These are phyloP conservation scores for Myxocyprinus asiaticus DNA, from an alignment of 2,113 vertebrate genomes.

Conservation along the genomic window DNA sequence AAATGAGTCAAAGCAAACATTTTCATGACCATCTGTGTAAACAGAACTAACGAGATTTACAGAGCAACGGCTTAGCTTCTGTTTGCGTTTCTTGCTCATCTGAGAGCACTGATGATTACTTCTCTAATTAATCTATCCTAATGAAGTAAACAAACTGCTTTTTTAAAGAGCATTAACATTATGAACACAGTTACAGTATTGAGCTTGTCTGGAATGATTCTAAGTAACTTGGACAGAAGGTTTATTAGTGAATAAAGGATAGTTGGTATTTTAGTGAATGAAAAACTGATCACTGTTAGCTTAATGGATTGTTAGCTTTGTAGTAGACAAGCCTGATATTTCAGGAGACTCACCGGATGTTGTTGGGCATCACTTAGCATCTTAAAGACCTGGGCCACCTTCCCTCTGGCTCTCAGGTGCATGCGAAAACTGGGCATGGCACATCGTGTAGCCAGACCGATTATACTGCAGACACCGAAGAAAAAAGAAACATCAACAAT, in stretches of 20 bases:
- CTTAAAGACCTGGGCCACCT: constrained; percentile 98
- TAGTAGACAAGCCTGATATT: neutral
- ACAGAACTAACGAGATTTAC: neutral
- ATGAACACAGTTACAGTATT: constrained; percentile 1
- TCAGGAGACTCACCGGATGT: constrained; percentile 81
- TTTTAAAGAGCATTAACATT: neutral
- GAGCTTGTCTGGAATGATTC: neutral
- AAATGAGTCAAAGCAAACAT: constrained; percentile 15
- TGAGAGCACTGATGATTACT: neutral
- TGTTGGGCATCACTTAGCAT: constrained; percentile 95
- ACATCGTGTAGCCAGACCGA: constrained; percentile 95
- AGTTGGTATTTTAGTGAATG: too few relatives aligned
- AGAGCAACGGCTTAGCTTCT: neutral
- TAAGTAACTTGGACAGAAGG: neutral
- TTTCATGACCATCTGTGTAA: constrained; percentile 14
- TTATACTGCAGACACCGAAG: constrained; percentile 79
- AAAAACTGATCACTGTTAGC: too few relatives aligned
- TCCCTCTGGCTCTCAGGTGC: constrained; percentile 95
- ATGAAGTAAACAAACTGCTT: neutral
- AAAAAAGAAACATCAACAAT: neutral
- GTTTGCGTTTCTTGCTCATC: constrained; percentile 14
- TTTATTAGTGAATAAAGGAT: neutral
- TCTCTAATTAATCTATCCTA: constrained; percentile 16
- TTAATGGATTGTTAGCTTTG: neutral
- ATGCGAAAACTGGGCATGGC: constrained; percentile 99